A percentile compares a stretch with the other conserved stretches of the same genome.
These are phyloP conservation scores for Zaprionus vittiger DNA, from an alignment of 1,140 invertebrate species.

Conservation along the genomic window DNA sequence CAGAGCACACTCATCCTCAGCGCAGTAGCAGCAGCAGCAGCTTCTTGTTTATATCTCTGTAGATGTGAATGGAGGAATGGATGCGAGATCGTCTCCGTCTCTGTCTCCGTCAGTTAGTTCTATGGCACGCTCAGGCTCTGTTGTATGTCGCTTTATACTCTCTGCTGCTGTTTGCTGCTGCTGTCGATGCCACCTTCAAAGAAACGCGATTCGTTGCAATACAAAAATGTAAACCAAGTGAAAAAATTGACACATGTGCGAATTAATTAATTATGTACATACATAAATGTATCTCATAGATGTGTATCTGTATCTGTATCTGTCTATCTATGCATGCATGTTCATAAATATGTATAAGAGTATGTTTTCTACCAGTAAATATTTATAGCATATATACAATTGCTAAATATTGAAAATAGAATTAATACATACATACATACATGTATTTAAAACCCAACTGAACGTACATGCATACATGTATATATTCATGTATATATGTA, in stretches of 20 bases:
- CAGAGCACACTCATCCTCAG: conserved; percentile 26
- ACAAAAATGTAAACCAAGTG: conserved; percentile 17
- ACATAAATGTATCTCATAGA: conserved; percentile 21
- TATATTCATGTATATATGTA: conserved; percentile 20
- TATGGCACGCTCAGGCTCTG: conserved; percentile 45
- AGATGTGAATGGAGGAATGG: conserved; percentile 14
- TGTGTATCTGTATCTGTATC: not conserved
- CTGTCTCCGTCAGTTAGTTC: conserved; percentile 37
- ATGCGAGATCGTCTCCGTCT: conserved; percentile 30
- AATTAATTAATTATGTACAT: conserved; percentile 29
- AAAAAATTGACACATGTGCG: conserved; percentile 55
- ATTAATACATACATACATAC: not conserved
- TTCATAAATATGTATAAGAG: conserved; percentile 37
- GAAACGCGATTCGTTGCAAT: conserved; percentile 28
- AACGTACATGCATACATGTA: not conserved
- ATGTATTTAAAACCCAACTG: not conserved
- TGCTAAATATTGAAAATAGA: conserved; percentile 10
- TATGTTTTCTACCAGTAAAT: conserved; percentile 22
- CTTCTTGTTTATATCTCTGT: conserved; percentile 31
- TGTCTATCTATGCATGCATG: conserved; percentile 19
- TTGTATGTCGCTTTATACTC: conserved; percentile 39
- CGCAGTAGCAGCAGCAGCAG: not conserved
- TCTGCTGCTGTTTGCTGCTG: conserved; percentile 1
- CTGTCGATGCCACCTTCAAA: conserved; percentile 14
- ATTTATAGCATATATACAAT: conserved; percentile 15